Evolutionary conservation across 2,113 vertebrate genomes (phyloP), one percentile per base, ranked within the genome.

Genomic region (Aviceda subcristata): DNA sequence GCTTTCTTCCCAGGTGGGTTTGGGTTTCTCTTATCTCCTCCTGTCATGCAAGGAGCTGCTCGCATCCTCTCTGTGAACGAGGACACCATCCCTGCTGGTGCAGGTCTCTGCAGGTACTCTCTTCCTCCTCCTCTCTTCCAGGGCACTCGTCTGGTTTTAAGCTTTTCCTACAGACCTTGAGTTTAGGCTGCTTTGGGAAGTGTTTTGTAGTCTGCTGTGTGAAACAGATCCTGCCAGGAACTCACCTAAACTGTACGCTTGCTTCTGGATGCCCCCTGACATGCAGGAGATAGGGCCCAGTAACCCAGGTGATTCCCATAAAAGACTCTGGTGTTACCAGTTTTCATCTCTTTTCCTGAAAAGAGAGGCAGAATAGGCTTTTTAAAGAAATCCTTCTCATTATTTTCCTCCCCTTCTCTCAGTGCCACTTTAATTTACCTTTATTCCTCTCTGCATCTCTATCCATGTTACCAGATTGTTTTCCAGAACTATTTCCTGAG

Each of bases 1-100:
- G 32, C 32, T 50, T 43, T 50, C n/a, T 10, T 71, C 41, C 41
- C 48, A 1, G 39, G 15, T 60, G 19, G 12, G 32, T 63, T 63
- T 64, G 73, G 50, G 36, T 48, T 85, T 71, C 41, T 50, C 56
- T 20, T 10, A 3, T 32, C 24, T 43, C 23, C 12, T 39, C 13
- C 11, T 43, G n/a, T 36, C 3, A 0, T 11, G 30, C n/a, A 23
- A 23, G 57, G 17, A 64, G 56, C 64, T 0, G 16, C 48, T 63
- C 0, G 0, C 0, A 0, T 22, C 41, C 46, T 16, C 39, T 39
- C 55, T 23, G 0, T 11, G 39, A 11, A 9, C 0, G 0, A 20
- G 23, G 46, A 19, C 8, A 0, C 13, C 0, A 0, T 64, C 73
- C 11, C 38, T 29, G 57, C 18, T 30, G 48, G 41, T 10, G 32